Evolutionary conservation across 2,888 invertebrate species (phyloP).

Genomic region (Chloroclysta siterata): DNA sequence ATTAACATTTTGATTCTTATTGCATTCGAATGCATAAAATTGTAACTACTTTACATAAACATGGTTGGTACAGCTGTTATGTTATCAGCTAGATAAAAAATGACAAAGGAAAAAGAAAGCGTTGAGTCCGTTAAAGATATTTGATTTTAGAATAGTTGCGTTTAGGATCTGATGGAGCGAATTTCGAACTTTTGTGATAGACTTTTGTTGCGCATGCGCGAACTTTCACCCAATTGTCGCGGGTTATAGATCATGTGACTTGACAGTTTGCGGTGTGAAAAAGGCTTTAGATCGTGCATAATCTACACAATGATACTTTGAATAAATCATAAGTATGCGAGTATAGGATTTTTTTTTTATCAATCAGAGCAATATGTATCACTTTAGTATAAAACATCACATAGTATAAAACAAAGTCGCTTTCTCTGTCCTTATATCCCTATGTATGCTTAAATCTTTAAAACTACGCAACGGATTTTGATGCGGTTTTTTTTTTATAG

Average conservation of each 20-base stretch:
- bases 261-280: constrained; percentile 8
- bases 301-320: neutral
- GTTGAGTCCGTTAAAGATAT: constrained; percentile 68
- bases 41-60: neutral
- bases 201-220: constrained; percentile 21
- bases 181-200: constrained; percentile 40
- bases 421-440: too few species aligned
- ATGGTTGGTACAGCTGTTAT: constrained; percentile 5
- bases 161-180: constrained; percentile 54
- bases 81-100: constrained; percentile 27
- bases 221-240: constrained; percentile 32
- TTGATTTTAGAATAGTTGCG: constrained; percentile 62
- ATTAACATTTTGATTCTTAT: too few species aligned
- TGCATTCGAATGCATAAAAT: too few species aligned
- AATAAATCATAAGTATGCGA: neutral
- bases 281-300: neutral
- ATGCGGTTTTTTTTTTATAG: too few species aligned
- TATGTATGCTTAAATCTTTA: too few species aligned
- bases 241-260: constrained; percentile 13
- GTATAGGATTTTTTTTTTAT: too few species aligned
- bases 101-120: constrained; percentile 79
- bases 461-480: too few species aligned
- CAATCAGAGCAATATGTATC: too few species aligned
- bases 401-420: too few species aligned
- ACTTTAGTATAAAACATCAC: too few species aligned